These are phyloP conservation scores for Protomyctophum bolini DNA, from an alignment of 2,113 vertebrate genomes.

Conservation along the genomic window DNA sequence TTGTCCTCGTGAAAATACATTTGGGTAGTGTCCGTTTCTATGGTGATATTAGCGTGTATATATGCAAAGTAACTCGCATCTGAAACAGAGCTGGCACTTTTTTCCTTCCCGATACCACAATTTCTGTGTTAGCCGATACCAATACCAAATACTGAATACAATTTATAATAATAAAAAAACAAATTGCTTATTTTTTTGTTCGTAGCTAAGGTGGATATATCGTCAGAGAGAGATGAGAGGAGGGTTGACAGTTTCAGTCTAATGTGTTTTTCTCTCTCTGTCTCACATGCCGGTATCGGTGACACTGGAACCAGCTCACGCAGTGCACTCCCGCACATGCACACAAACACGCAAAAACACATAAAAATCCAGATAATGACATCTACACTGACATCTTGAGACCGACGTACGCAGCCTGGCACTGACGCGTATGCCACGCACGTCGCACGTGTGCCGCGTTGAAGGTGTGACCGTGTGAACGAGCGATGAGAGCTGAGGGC, in stretches of 20 bases:
- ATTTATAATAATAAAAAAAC: too few species aligned
- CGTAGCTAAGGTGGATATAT: slow-evolving; percentile 33
- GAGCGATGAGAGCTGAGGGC: slow-evolving; percentile 46
- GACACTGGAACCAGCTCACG: too few species aligned
- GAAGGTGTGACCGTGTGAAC: slow-evolving; percentile 43
- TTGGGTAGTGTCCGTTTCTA: too few species aligned
- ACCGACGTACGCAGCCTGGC: not conserved
- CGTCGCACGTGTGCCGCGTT: not conserved
- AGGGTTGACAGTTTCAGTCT: slow-evolving; percentile 51
- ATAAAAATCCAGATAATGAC: slow-evolving; percentile 8
- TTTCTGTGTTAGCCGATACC: too few species aligned
- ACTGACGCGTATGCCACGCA: not conserved
- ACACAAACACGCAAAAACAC: slow-evolving; percentile 7
- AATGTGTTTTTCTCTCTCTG: slow-evolving; percentile 36
- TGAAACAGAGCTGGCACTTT: too few species aligned
- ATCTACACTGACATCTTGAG: slow-evolving; percentile 6
- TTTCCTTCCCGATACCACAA: too few species aligned
- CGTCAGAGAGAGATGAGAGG: slow-evolving; percentile 46
- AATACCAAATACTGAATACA: too few species aligned
- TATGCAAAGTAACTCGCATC: too few species aligned
- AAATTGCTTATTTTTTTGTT: too few species aligned
- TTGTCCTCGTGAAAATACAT: too few species aligned
- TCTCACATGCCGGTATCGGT: not conserved
- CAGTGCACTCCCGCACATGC: not conserved
- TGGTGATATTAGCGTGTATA: too few species aligned